Evolutionary conservation across 1,140 invertebrate genomes (phyloP).

Genomic region (Scaptomyza hsui): DNA sequence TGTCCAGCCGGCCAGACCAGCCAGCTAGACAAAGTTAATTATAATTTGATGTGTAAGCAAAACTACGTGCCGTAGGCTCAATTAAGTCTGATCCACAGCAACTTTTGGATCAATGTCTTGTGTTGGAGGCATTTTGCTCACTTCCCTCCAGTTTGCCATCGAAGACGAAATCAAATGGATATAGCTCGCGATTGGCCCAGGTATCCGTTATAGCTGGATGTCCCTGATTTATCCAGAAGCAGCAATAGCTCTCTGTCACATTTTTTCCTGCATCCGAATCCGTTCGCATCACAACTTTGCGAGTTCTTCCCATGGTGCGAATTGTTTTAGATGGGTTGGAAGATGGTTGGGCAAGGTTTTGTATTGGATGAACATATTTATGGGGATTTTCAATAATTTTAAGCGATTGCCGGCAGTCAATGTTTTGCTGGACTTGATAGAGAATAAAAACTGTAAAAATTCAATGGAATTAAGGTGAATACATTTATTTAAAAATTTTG

Average conservation of each 20-base stretch:
- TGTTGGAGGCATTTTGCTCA: slow-evolving; percentile 6
- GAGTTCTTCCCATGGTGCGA: slow-evolving; percentile 39
- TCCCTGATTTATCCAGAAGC: slow-evolving; percentile 56
- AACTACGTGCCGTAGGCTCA: slow-evolving; percentile 47
- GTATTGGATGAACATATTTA: neutral
- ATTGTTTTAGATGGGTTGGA: slow-evolving; percentile 30
- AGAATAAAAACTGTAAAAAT: neutral
- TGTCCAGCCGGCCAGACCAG: slow-evolving; percentile 24
- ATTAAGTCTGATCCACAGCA: slow-evolving; percentile 47
- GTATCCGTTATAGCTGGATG: slow-evolving; percentile 36
- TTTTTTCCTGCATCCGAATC: neutral
- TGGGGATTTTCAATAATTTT: slow-evolving; percentile 25
- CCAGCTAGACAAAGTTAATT: slow-evolving; percentile 67
- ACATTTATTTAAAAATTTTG: too few relatives aligned
- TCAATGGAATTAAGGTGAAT: neutral
- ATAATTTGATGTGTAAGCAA: slow-evolving; percentile 57
- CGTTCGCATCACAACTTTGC: neutral
- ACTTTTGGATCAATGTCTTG: slow-evolving; percentile 1
- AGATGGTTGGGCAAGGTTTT: too few relatives aligned
- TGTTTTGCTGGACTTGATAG: neutral
- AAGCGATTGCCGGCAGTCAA: neutral
- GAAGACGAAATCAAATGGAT: slow-evolving; percentile 53
- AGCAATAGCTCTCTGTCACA: slow-evolving; percentile 43
- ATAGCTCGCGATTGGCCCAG: slow-evolving; percentile 35
- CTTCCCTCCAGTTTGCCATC: slow-evolving; percentile 52